These are phyloP conservation scores for Taurulus bubalis DNA, from an alignment of 2,113 vertebrate genomes.

Conservation along the genomic window DNA sequence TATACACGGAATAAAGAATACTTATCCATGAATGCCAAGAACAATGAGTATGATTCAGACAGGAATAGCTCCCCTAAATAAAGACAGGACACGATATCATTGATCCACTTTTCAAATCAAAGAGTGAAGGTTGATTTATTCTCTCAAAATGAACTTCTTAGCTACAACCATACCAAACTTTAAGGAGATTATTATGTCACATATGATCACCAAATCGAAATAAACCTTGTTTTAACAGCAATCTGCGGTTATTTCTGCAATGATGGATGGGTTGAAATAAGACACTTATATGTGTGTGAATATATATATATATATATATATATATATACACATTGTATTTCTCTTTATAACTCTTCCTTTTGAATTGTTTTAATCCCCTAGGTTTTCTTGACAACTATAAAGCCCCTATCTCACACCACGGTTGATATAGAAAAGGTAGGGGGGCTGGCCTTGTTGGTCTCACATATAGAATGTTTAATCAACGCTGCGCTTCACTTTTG, in stretches of 20 bases:
- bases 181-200: not conserved
- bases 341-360: not conserved
- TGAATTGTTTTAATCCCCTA: not conserved
- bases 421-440: constrained; percentile 56
- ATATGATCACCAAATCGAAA: not conserved
- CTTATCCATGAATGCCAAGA: not conserved
- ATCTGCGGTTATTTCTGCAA: not conserved
- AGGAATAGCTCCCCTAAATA: not conserved
- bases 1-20: not conserved
- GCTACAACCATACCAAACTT: not conserved
- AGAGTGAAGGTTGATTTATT: not conserved
- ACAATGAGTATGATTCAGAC: not conserved
- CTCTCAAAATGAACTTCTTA: not conserved
- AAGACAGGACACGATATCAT: not conserved
- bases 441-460: not conserved
- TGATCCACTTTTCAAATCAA: not conserved
- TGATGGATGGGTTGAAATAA: too few species aligned
- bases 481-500: not conserved
- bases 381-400: constrained; percentile 38
- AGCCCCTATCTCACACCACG: not conserved
- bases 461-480: not conserved
- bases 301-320: not conserved
- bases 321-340: too few species aligned
- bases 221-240: not conserved
- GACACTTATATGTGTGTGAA: too few species aligned